phyloP scores from a whole-genome alignment of 2,888 invertebrate species.

The Microplitis deprimator region DNA sequence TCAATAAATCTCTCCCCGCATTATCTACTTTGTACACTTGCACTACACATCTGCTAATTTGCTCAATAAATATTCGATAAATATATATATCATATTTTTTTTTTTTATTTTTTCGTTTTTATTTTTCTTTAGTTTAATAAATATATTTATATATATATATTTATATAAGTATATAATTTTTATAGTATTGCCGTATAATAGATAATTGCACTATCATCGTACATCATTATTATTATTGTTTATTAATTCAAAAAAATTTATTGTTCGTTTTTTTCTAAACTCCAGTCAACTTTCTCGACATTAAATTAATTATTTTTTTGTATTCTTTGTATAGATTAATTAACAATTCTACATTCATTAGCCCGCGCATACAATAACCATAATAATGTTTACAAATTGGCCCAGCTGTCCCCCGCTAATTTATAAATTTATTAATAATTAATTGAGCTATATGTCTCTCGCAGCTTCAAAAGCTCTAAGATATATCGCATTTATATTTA shows the following conservation, averaged over 20 bases:
- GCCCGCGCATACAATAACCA: constrained; percentile 46
- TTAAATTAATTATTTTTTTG: constrained; percentile 3
- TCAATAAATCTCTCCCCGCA: constrained; percentile 33
- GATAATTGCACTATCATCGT: constrained; percentile 58
- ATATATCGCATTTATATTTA: constrained; percentile 23
- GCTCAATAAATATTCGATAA: constrained; percentile 70
- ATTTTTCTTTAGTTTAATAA: constrained; percentile 59
- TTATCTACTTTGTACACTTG: constrained; percentile 67
- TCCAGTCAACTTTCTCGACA: constrained; percentile 28
- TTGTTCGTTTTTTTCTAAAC: constrained; percentile 39
- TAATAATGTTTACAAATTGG: constrained; percentile 48
- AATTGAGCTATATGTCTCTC: constrained; percentile 31
- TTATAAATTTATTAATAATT: constrained; percentile 2
- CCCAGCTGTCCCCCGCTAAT: constrained; percentile 42
- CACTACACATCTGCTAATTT: constrained; percentile 62
- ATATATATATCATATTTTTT: constrained; percentile 65
- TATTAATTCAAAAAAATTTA: constrained; percentile 38
- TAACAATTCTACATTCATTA: constrained; percentile 37
- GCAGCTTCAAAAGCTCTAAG: constrained; percentile 31
- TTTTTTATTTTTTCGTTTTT: constrained; percentile 57
- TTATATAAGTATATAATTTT: constrained; percentile 62
- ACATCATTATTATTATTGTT: constrained; percentile 47
- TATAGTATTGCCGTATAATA: constrained; percentile 54
- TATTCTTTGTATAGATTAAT: constrained; percentile 34
- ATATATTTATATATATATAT: constrained; percentile 63